These are phyloP conservation scores for Tenthredo notha DNA, from an alignment of 2,888 invertebrate genomes.

Conservation along the genomic window DNA sequence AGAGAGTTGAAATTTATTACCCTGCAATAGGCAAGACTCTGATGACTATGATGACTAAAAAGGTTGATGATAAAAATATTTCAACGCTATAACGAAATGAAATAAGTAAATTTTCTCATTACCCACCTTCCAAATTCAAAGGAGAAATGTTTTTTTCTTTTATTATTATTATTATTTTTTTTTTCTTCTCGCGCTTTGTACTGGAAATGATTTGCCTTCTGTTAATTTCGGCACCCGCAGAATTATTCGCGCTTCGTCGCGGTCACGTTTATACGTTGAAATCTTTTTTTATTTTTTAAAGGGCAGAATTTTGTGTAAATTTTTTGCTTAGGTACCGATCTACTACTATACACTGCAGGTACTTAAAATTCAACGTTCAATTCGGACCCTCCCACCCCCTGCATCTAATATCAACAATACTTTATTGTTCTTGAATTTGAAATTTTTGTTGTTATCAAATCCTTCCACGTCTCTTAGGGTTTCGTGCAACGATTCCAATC, in stretches of 20 bases:
- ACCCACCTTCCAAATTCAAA: background rate
- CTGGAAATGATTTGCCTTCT: background rate
- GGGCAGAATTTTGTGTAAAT: background rate
- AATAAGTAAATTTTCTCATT: constrained; percentile 1
- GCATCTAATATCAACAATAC: background rate
- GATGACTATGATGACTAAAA: background rate
- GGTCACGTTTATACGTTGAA: background rate
- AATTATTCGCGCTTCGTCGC: background rate
- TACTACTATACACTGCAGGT: background rate
- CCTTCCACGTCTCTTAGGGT: background rate
- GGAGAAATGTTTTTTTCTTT: background rate
- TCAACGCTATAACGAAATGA: background rate
- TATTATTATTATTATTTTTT: no score
- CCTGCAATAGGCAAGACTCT: no score
- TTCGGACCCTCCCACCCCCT: no score
- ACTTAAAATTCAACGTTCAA: background rate
- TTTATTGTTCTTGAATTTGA: background rate
- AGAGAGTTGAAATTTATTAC: background rate
- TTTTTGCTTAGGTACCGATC: background rate
- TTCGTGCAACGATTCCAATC: background rate
- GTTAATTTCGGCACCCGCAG: background rate
- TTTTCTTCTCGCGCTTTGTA: background rate
- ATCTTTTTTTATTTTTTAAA: background rate
- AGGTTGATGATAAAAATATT: background rate
- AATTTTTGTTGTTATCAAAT: background rate